These are phyloP conservation scores for Cryptocheilus praepositus DNA, from an alignment of 2,888 invertebrate genomes.

Conservation along the genomic window DNA sequence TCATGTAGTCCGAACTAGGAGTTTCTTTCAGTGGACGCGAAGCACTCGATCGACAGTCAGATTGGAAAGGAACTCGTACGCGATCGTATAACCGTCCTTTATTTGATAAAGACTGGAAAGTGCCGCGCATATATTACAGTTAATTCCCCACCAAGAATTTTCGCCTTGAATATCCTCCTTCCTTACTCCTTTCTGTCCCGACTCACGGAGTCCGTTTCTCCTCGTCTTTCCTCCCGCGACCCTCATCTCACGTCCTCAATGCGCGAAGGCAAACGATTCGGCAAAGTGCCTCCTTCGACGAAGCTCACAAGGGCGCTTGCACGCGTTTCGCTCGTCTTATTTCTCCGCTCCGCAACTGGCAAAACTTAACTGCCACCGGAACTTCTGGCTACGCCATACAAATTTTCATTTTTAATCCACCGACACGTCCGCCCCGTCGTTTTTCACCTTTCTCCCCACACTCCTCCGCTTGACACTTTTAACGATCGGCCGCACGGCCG, in stretches of 20 bases:
- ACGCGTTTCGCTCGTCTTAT: neutral
- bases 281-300: constrained; percentile 18
- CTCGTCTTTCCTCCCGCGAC: neutral
- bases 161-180: constrained; percentile 37
- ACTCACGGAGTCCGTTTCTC: too few relatives aligned
- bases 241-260: neutral
- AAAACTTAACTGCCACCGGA: too few relatives aligned
- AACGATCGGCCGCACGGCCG: too few relatives aligned
- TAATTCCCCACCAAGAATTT: constrained; percentile 35
- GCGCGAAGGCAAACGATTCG: constrained; percentile 25
- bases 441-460: too few relatives aligned
- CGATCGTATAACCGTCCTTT: constrained; percentile 30
- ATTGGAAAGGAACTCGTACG: constrained; percentile 25
- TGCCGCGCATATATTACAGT: constrained; percentile 40
- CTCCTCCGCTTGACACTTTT: too few relatives aligned
- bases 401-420: too few relatives aligned
- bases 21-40: constrained; percentile 12
- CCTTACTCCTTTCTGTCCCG: constrained; percentile 6
- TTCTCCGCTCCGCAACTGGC: too few relatives aligned
- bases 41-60: constrained; percentile 20
- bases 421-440: too few relatives aligned
- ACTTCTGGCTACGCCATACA: too few relatives aligned
- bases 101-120: constrained; percentile 44
- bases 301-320: constrained; percentile 22
- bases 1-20: neutral